Conservation (phyloP, 2,113 vertebrate genomes). For the Ceyx melanurus region DNA sequence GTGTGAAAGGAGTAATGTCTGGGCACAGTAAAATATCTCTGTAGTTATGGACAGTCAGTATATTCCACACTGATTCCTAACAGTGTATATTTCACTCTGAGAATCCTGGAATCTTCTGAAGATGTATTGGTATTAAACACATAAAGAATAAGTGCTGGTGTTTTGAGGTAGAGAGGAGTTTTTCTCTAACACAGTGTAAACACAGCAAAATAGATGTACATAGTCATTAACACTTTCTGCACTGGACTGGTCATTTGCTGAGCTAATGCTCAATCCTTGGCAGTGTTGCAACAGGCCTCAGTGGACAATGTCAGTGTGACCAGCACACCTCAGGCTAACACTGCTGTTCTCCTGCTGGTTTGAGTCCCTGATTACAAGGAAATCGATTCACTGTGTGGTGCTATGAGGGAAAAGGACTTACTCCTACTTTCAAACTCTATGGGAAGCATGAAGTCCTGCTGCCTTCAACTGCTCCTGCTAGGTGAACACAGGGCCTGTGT, state of each 20-base stretch:
- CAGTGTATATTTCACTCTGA: neutral
- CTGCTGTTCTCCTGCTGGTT: neutral
- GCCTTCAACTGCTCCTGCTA: neutral
- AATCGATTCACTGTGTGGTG: neutral
- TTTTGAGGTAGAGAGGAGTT: neutral
- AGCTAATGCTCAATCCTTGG: neutral
- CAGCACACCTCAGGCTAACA: neutral
- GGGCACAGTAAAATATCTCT: neutral
- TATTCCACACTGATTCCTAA: neutral
- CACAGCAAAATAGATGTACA: neutral
- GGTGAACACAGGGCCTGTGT: constrained; percentile 13
- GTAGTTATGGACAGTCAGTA: neutral
- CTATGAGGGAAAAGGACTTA: neutral
- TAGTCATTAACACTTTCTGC: neutral
- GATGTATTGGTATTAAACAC: neutral
- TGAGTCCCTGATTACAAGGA: neutral
- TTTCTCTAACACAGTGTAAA: neutral
- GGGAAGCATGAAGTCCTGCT: neutral
- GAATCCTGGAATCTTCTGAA: neutral
- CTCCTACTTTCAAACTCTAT: neutral
- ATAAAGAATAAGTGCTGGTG: neutral
- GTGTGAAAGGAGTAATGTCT: neutral
- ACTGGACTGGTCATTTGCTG: neutral
- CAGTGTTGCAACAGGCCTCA: neutral
- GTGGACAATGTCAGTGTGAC: neutral